phyloP scores from a whole-genome alignment of 2,113 vertebrate genomes.

The Otis tarda region DNA sequence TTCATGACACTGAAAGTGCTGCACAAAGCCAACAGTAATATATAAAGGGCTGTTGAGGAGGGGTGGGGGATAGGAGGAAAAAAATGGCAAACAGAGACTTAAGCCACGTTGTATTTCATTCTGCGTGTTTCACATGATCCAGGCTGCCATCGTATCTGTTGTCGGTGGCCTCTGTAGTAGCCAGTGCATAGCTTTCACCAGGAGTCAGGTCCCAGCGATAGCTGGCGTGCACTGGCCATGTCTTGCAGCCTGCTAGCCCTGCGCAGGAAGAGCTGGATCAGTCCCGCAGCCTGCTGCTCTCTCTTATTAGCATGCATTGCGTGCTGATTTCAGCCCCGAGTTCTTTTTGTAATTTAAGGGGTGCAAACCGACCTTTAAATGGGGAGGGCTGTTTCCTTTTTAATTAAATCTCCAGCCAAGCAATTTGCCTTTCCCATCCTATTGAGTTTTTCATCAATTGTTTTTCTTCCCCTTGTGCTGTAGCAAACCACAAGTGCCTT shows the following conservation, averaged over 20 bases:
- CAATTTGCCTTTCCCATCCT: conserved; percentile 73
- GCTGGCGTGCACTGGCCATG: not conserved
- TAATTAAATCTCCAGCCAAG: conserved; percentile 76
- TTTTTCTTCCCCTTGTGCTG: conserved; percentile 50
- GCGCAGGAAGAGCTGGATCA: not conserved
- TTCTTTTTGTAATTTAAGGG: conserved; percentile 56
- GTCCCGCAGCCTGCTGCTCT: not conserved
- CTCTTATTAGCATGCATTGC: conserved; percentile 28
- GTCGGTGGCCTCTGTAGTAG: not conserved
- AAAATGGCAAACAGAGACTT: not conserved
- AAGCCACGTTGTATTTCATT: not conserved
- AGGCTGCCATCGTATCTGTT: not conserved
- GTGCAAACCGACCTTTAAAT: conserved; percentile 65
- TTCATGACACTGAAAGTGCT: conserved; percentile 1
- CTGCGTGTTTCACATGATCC: not conserved
- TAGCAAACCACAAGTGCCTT: conserved; percentile 67
- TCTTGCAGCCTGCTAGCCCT: not conserved
- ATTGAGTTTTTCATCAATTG: conserved; percentile 74
- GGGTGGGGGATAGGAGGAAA: not conserved
- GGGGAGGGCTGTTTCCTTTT: conserved; percentile 67
- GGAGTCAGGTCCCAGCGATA: not conserved
- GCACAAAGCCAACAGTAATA: conserved; percentile 14
- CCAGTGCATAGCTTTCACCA: not conserved
- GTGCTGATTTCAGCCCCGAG: conserved; percentile 12
- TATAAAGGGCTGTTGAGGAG: not conserved